Evolutionary conservation across 2,888 invertebrate species (phyloP).

Genomic region (Apantesis nais): DNA sequence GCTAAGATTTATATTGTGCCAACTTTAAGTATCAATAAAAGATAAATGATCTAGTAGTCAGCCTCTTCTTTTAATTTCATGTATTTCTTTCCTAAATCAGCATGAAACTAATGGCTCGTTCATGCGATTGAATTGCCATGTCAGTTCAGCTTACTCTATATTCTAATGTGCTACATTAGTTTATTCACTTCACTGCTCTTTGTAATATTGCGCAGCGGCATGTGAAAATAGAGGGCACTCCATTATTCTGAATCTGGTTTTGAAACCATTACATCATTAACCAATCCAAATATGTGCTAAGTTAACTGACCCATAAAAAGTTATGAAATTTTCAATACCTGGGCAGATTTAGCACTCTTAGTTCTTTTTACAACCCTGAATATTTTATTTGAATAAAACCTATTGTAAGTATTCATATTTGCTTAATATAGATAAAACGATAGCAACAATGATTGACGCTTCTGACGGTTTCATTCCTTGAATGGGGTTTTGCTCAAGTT

Average conservation of each 20-base stretch:
- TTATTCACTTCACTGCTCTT: conserved; percentile 8
- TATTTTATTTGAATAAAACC: neutral
- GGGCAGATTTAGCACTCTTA: neutral
- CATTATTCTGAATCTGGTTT: neutral
- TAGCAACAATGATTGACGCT: too few species aligned
- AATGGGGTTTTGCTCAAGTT: too few species aligned
- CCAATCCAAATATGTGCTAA: neutral
- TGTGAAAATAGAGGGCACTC: conserved; percentile 7
- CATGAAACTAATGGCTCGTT: neutral
- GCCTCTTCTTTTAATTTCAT: neutral
- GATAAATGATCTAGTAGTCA: too few species aligned
- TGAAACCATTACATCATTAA: neutral
- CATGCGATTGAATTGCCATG: neutral
- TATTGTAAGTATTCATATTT: neutral
- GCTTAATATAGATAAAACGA: too few species aligned
- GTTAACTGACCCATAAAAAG: neutral
- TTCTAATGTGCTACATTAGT: conserved; percentile 3
- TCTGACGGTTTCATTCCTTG: too few species aligned
- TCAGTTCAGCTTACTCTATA: neutral
- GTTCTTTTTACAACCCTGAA: neutral
- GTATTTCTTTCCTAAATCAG: neutral
- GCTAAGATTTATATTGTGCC: too few species aligned
- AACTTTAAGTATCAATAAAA: too few species aligned
- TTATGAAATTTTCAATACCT: neutral
- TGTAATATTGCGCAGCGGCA: conserved; percentile 1